These are phyloP conservation scores for Thymelicus sylvestris DNA, from an alignment of 2,888 invertebrate species.

Conservation along the genomic window DNA sequence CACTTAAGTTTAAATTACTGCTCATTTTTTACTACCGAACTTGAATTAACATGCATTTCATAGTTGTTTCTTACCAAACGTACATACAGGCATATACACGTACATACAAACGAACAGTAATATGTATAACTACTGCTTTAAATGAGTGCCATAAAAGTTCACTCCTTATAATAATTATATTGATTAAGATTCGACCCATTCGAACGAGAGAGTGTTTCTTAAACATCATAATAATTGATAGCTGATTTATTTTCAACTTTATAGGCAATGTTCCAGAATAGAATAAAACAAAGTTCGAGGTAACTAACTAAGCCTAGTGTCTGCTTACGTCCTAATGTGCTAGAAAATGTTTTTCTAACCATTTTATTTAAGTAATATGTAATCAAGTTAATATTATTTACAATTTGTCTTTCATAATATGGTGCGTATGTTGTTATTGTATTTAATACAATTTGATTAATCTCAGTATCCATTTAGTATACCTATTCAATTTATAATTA, in stretches of 20 bases:
- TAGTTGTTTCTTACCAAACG: no score
- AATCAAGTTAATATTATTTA: constrained; percentile 7
- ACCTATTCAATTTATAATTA: not conserved
- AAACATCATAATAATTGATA: not conserved
- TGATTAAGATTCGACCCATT: no score
- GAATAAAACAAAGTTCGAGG: not conserved
- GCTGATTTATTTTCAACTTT: constrained; percentile 5
- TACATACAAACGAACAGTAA: no score
- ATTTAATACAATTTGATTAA: constrained; percentile 32
- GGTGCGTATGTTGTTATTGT: constrained; percentile 34
- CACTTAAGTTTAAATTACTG: no score
- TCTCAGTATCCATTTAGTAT: constrained; percentile 7
- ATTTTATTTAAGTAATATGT: constrained; percentile 19
- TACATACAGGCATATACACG: no score
- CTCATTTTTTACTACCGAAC: no score
- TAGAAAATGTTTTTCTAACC: constrained; percentile 24
- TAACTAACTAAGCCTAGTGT: constrained; percentile 14
- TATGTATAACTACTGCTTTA: no score
- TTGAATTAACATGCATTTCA: no score
- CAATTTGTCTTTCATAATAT: constrained; percentile 22
- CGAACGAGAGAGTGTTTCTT: no score
- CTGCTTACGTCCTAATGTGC: constrained; percentile 14
- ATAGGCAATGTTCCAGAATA: constrained; percentile 7
- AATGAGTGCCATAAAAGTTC: no score
- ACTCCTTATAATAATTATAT: no score